Base-by-base conservation (phyloP, 2,888 invertebrate species). In the Lepeophtheirus nordmannii region DNA sequence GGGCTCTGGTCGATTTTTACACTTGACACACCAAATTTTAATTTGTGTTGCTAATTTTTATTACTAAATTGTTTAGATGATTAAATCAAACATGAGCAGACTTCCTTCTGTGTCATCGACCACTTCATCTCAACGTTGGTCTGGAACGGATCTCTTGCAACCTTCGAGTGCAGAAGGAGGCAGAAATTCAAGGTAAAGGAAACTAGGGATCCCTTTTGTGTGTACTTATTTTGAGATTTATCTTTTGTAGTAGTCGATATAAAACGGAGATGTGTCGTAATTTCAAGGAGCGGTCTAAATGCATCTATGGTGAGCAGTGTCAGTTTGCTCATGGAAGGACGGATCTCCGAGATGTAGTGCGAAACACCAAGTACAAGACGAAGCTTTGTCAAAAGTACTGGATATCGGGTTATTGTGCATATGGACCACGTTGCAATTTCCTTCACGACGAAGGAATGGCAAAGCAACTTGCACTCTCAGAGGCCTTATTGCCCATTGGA, bases 311-410 rank as follows among this genome's bases (percentile, higher is more conserved):
- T 11, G 60, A 66, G 17, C 39, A 53, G 20, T 66, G 66, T 40
- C 66, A 66, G 46, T 66, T 66, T 53, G 66, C 66, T 39, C 66
- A 66, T 60, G 66, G 66, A 1, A 41, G 63, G 10, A 20, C 22
- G 53, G 63, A 63, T 17, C 56, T 64, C 12, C 53, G 66, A 12
- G 66, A 66, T 22, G 66, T 60, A 1, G 60, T 58, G 20, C 5
- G 60, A 5, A 58, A 66, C 39, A 41, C 58, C 59, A 66, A 66
- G 46, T 66, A 66, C 41, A 66, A 66, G 58, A 66, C 66, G 1
- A 66, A 66, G 37, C 60, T 60, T 17, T 66, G 66, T 58, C 66
- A 66, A 12, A 66, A 66, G 40, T 66, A 66, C 38, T 66, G 66
- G 66, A 39, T 66, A 9, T 17, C 53, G 11, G 66, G 66, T 2